Base-by-base conservation (phyloP, 2,113 vertebrate species). In the Sylvia atricapilla region DNA sequence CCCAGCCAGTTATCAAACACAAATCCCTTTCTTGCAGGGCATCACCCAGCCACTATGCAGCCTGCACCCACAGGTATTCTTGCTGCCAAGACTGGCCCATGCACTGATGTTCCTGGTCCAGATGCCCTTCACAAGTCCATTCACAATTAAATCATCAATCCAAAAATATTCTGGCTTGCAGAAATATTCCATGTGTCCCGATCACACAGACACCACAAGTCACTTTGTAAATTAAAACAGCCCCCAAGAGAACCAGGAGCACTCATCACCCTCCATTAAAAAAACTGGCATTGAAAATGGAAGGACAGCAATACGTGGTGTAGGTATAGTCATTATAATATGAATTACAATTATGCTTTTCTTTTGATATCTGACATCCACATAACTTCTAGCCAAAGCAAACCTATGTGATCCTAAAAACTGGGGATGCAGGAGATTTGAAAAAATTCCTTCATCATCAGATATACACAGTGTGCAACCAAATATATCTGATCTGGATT, bases 381-480 rank as follows among this genome's bases (percentile, higher is more conserved):
- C 18, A 13, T 5, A 10, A 82, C 19, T 79, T 79, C 30, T 9
- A 55, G 62, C 19, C 46, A 75, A 86, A 78, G n/a, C 13, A 81
- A 56, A 73, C 13, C 22, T 31, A 35, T 3, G 12, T 64, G 44
- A 37, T 60, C 31, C 9, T 52, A 56, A 80, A 91, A 75, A 24
- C 1, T 21, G 4, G 6, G 3, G 5, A 39, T 7, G 3, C 1
- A 18, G 5, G 10, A 1, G 23, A 41, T 35, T 22, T 41, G 33
- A 84, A 63, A 77, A 8, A 3, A 30, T 72, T 80, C 35, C 8
- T 30, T 24, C 28, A 22, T 22, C 15, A 10, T 64, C 37, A 64
- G 9, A 63, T 43, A 67, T 50, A 47, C 5, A 18, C 20, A 11
- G 3, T 6, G 18, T 67, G 33, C 30, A 77, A 47, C 15, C 6